Evolutionary conservation across 1,140 invertebrate genomes (phyloP).

Genomic region (Fopius arisanus): DNA sequence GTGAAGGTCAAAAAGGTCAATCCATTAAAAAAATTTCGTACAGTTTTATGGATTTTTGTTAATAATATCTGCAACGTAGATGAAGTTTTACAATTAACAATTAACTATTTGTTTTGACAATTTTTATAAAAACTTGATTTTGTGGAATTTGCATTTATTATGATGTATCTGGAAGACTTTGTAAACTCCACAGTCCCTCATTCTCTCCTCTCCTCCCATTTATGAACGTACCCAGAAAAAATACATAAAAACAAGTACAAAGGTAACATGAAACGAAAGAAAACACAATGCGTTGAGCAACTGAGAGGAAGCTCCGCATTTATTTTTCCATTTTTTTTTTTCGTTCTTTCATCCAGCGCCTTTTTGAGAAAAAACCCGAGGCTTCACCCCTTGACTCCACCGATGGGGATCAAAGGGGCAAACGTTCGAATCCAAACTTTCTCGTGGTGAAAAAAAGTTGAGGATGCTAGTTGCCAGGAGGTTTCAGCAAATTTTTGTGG

Average conservation of each 20-base stretch:
- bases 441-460: background rate
- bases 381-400: background rate
- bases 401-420: background rate
- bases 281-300: background rate
- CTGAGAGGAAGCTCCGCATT: background rate
- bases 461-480: constrained; percentile 25
- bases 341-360: background rate
- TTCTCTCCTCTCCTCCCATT: background rate
- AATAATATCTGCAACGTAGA: no score
- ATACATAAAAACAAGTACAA: background rate
- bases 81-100: no score
- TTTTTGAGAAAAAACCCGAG: background rate
- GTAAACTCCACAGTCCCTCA: background rate
- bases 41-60: no score
- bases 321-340: background rate
- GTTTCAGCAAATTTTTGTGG: constrained; percentile 27
- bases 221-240: no score
- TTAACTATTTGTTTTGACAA: no score
- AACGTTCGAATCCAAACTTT: background rate
- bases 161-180: no score
- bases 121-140: no score
- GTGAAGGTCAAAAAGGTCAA: no score
- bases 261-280: background rate
- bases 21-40: no score
- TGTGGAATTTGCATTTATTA: no score